These are phyloP conservation scores for Athrips mouffetella DNA, from an alignment of 2,888 invertebrate genomes.

Conservation along the genomic window DNA sequence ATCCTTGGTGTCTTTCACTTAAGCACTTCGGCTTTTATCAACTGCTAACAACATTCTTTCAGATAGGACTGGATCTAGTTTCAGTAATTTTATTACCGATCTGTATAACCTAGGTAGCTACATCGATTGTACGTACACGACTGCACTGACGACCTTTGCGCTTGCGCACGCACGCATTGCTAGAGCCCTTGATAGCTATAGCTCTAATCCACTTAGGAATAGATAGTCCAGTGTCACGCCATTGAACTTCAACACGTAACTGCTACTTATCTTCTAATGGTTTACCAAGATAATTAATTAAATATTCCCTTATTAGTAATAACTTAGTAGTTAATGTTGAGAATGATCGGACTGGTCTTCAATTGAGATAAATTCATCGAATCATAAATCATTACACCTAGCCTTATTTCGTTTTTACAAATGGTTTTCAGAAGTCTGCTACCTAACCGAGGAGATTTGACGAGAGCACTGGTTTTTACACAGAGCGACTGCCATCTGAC, in stretches of 20 bases:
- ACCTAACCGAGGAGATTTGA: too few relatives aligned
- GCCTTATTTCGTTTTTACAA: too few relatives aligned
- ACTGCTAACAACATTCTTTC: too few relatives aligned
- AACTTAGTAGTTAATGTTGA: neutral
- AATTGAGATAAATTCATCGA: neutral
- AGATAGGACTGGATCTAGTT: too few relatives aligned
- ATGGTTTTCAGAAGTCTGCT: too few relatives aligned
- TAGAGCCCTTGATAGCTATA: constrained; percentile 33
- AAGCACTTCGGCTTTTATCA: too few relatives aligned
- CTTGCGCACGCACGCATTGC: constrained; percentile 38
- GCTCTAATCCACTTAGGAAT: constrained; percentile 30
- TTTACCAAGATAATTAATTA: neutral
- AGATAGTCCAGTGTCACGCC: constrained; percentile 36
- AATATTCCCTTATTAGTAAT: constrained; percentile 4
- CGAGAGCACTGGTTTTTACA: too few relatives aligned
- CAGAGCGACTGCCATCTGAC: too few relatives aligned
- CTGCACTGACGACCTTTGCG: constrained; percentile 55
- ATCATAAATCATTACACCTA: too few relatives aligned
- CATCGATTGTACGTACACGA: constrained; percentile 24
- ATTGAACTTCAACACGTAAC: constrained; percentile 36
- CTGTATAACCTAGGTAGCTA: too few relatives aligned
- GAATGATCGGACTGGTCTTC: neutral
- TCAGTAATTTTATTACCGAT: too few relatives aligned
- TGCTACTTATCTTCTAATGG: constrained; percentile 15
- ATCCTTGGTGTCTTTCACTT: too few relatives aligned